These are phyloP conservation scores for Apomyelois bistriatella DNA, from an alignment of 2,888 invertebrate species.

Conservation along the genomic window DNA sequence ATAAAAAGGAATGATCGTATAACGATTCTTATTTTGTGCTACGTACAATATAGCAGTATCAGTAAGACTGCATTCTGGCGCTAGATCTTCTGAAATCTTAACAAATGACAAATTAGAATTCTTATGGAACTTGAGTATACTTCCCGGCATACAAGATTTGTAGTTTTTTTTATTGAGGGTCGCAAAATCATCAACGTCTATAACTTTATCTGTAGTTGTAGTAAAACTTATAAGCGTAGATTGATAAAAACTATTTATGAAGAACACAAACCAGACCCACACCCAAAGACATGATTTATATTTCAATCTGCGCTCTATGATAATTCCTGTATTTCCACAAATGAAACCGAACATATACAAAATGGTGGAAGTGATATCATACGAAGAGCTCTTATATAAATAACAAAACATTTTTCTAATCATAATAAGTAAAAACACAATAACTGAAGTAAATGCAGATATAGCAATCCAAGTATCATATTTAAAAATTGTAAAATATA, in stretches of 20 bases:
- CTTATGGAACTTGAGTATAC: too few relatives aligned
- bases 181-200: background rate
- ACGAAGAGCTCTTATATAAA: background rate
- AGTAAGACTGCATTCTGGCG: background rate
- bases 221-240: background rate
- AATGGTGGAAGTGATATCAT: background rate
- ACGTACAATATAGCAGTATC: background rate
- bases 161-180: background rate
- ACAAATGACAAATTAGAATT: background rate
- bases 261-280: conserved; percentile 19
- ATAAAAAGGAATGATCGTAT: background rate
- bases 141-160: background rate
- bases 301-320: background rate
- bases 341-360: background rate
- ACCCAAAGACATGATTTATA: conserved; percentile 6
- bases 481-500: background rate
- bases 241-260: conserved; percentile 14
- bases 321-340: background rate
- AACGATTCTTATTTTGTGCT: background rate
- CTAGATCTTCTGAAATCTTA: background rate
- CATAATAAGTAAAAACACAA: background rate
- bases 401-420: background rate
- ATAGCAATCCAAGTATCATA: background rate
- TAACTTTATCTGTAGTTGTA: background rate
- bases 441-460: background rate